Percentiles rank a stretch among this genome's conserved stretches.
Evolutionary conservation across 2,797 vertebrate species (phyloP).

Genomic region (Xerus rutilus): DNA sequence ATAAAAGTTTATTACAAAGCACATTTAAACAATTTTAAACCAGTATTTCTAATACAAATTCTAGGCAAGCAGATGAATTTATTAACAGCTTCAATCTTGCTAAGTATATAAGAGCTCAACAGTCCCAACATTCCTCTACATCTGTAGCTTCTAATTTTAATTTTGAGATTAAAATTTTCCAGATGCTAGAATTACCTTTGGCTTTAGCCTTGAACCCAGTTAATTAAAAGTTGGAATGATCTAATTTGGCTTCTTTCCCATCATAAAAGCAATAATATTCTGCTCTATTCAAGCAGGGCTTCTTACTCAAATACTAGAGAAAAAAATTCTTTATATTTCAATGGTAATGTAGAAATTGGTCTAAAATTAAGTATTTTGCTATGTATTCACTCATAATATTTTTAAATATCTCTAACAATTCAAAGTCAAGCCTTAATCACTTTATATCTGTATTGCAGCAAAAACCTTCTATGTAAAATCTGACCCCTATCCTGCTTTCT

Average conservation of each 20-base stretch:
- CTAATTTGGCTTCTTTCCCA: conserved; percentile 15
- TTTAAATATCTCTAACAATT: conserved; percentile 2
- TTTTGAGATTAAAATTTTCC: not conserved
- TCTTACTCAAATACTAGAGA: not conserved
- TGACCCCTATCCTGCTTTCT: not conserved
- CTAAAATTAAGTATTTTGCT: not conserved
- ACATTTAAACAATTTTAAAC: conserved; percentile 52
- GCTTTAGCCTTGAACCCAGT: conserved; percentile 37
- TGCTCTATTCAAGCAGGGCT: not conserved
- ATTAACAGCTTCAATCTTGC: not conserved
- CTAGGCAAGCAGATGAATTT: not conserved
- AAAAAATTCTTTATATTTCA: conserved; percentile 31
- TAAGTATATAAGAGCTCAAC: not conserved
- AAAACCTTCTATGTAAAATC: conserved; percentile 35
- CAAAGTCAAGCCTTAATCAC: conserved; percentile 4
- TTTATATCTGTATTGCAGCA: not conserved
- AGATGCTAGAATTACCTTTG: conserved; percentile 40
- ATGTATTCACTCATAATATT: not conserved
- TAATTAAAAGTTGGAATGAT: not conserved
- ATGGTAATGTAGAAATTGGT: not conserved
- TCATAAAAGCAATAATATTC: not conserved
- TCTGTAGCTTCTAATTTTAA: conserved; percentile 18
- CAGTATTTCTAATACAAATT: not conserved
- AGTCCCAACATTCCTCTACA: not conserved
- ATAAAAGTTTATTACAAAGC: conserved; percentile 4